A percentile compares a stretch with the other conserved stretches of the same genome.
These are phyloP conservation scores for Brachionus angularis DNA, from an alignment of 1,140 invertebrate species.

Conservation along the genomic window DNA sequence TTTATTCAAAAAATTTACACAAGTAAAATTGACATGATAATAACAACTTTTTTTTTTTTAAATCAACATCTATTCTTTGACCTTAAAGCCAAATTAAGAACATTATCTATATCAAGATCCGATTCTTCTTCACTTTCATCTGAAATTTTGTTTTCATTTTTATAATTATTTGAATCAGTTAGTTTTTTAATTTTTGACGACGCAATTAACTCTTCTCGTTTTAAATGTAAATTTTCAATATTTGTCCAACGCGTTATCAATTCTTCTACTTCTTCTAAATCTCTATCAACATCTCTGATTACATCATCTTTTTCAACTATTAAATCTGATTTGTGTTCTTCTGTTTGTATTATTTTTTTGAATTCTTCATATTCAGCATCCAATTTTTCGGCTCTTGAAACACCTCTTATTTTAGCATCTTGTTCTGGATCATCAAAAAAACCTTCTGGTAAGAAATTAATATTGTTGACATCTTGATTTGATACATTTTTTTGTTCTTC, in stretches of 20 bases:
- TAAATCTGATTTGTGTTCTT: not conserved
- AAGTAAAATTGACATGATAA: too few relatives aligned
- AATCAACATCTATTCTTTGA: too few relatives aligned
- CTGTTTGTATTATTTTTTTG: slow-evolving; percentile 29
- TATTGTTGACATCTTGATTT: not conserved
- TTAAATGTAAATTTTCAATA: slow-evolving; percentile 24
- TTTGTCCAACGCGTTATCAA: slow-evolving; percentile 26
- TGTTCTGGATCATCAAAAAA: slow-evolving; percentile 26
- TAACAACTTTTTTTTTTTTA: too few relatives aligned
- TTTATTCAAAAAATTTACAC: too few relatives aligned
- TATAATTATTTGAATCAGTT: too few relatives aligned
- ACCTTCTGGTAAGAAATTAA: slow-evolving; percentile 7
- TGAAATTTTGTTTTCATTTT: too few relatives aligned
- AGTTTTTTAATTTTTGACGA: too few relatives aligned
- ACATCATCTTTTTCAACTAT: not conserved
- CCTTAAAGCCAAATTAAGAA: too few relatives aligned
- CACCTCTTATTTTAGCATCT: not conserved
- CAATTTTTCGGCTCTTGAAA: not conserved
- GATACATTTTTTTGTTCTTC: not conserved
- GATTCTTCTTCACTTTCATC: too few relatives aligned
- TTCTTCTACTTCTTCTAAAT: slow-evolving; percentile 37
- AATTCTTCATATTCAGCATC: slow-evolving; percentile 39
- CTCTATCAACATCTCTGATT: slow-evolving; percentile 22
- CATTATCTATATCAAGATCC: too few relatives aligned
- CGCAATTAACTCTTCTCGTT: slow-evolving; percentile 25